Evolutionary conservation across 2,797 vertebrate species (phyloP), one percentile per base, ranked within the genome.

Genomic region (Lophotriccus pileatus): DNA sequence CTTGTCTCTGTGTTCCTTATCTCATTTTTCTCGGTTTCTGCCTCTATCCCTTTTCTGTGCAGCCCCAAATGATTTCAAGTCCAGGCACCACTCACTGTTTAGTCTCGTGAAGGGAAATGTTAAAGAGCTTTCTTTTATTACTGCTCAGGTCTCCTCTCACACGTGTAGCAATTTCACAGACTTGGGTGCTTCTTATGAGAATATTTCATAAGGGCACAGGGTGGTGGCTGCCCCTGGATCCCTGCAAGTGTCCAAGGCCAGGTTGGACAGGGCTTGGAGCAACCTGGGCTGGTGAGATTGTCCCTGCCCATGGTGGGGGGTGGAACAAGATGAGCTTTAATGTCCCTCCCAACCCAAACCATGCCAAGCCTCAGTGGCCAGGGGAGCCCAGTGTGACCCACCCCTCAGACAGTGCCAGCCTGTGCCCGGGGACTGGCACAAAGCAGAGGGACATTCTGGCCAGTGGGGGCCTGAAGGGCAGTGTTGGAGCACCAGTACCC

Each of bases 131-230:
- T 32, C 39, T 47, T 37, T 41, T 20, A 36, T 30, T 39, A 9
- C 0, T 16, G 53, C 10, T 43, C 9, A 44, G n/a, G 41, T 86
- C 47, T 39, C 19, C 32, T 43, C 52, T 60, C 43, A 14, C 34
- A 9, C 0, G 2, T 17, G 34, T 0, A 43, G 52, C 16, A 3
- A 14, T 32, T 16, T 5, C 46, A 1, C 6, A 21, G 23, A 5
- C 56, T 34, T 5, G 0, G 24, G n/a, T 5, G 56, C 39, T 4
- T 41, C 55, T 36, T 1, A 17, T 30, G n/a, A 5, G 23, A 39
- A 0, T 6, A 5, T 56, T 76, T 43, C 12, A 2, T 10, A 56
- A 23, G 36, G 59, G 41, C 46, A 46, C 17, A 28, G 55, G 12
- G 41, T 49, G 41, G 47, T 27, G 55, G 22, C 41, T 68, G 47